Base-by-base conservation (phyloP, 2,888 invertebrate species). In the Acanthacorydalis orientalis region DNA sequence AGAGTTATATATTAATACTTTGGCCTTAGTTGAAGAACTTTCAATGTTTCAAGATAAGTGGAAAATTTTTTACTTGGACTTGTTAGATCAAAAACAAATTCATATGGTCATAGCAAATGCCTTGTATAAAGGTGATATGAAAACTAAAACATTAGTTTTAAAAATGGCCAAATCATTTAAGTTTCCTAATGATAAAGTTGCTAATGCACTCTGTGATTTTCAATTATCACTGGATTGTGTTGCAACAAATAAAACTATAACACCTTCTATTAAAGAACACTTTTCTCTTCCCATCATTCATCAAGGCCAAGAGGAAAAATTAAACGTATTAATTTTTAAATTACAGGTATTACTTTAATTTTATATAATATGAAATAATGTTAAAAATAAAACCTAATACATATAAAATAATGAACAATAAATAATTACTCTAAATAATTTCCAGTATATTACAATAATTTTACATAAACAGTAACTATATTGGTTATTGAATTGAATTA, bases 81-180 rank as follows among this genome's bases (percentile, higher is more conserved):
- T 73, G 44, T 55, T 68, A 14, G 56, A 60, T 44, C 60, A 60
- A 23, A 63, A 60, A 51, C 66, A 67, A 52, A 63, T 72, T 12
- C 71, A 72, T 52, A 64, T 66, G 60, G 59, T 70, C 15, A 60
- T 75, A 49, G 73, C 74, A 1, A 59, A 68, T 44, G 70, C 68
- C 1, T 57, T 75, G 10, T 71, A 65, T 52, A 64, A 63, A 1
- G 68, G 72, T 9, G 58, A 60, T 34, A 57, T 66, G 6, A 49
- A 73, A 60, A 59, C 67, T 57, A 59, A 69, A 63, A 56, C 61
- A 60, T 43, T 61, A 59, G 50, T 65, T 53, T 50, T 63, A 64
- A 51, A 66, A 61, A 51, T 68, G 61, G 44, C 65, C 56, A 53
- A 52, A 14, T 51, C 54, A 10, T 49, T 52, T 4, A 51, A 53